Evolutionary conservation across 2,797 vertebrate genomes (phyloP).

Genomic region (Todus mexicanus): DNA sequence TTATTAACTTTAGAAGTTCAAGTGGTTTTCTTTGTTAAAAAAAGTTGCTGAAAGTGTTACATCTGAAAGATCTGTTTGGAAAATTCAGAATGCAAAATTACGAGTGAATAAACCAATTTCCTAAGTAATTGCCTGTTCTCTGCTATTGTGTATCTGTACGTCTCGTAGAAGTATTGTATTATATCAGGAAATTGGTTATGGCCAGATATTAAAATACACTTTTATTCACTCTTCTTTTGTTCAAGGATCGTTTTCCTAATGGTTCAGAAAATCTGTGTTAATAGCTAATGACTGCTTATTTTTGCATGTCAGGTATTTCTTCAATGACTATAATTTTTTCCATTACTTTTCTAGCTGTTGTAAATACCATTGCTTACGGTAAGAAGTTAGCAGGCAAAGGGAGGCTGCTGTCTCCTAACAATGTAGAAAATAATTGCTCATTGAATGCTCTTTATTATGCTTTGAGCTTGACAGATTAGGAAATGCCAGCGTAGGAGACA

Average conservation of each 20-base stretch:
- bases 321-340: background rate
- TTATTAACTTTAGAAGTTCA: background rate
- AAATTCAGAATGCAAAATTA: background rate
- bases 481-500: background rate
- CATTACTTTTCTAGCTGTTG: background rate
- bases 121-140: background rate
- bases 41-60: background rate
- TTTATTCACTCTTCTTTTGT: background rate
- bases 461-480: background rate
- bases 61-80: background rate
- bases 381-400: background rate
- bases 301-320: background rate
- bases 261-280: background rate
- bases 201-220: background rate
- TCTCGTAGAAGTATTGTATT: background rate
- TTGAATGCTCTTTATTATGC: background rate
- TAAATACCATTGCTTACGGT: background rate
- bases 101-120: background rate
- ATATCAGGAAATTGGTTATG: background rate
- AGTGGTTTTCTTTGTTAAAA: background rate
- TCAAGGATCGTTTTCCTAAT: background rate
- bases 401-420: constrained; percentile 21
- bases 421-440: background rate
- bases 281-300: background rate
- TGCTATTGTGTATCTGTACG: background rate